A percentile compares a stretch with the other conserved stretches of the same genome.
These are phyloP conservation scores for Myrmophylax atrothorax DNA, from an alignment of 2,113 vertebrate genomes.

Conservation along the genomic window DNA sequence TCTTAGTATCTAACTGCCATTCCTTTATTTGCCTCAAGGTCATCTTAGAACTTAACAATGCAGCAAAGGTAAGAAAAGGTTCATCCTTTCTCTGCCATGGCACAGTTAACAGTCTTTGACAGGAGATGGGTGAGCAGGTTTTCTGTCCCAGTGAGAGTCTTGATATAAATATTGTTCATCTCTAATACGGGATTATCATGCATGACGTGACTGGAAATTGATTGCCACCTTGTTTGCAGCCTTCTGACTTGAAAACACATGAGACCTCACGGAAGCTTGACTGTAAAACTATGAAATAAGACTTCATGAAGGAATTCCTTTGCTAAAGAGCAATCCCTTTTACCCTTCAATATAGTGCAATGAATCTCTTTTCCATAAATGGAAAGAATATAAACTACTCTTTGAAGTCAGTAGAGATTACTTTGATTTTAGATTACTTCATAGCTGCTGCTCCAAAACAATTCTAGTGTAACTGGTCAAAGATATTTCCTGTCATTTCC, in stretches of 20 bases:
- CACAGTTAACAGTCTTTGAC: neutral
- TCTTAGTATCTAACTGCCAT: neutral
- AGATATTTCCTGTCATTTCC: neutral
- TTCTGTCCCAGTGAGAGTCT: neutral
- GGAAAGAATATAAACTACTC: neutral
- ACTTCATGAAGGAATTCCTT: neutral
- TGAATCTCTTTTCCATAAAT: constrained; percentile 45
- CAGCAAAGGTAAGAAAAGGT: neutral
- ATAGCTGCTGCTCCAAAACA: neutral
- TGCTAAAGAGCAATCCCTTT: neutral
- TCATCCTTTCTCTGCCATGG: neutral
- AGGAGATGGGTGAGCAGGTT: neutral
- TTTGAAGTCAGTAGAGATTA: constrained; percentile 41
- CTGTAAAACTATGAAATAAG: neutral
- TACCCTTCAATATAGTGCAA: neutral
- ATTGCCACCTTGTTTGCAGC: neutral
- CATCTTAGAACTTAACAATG: neutral
- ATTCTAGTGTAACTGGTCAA: neutral
- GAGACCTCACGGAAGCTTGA: neutral
- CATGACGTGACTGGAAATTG: neutral
- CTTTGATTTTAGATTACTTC: constrained; percentile 46
- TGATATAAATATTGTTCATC: neutral
- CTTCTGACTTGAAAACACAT: neutral
- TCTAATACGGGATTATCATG: neutral
- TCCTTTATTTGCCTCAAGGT: neutral